phyloP scores from a whole-genome alignment of 2,113 vertebrate species.

The Scortum barcoo region DNA sequence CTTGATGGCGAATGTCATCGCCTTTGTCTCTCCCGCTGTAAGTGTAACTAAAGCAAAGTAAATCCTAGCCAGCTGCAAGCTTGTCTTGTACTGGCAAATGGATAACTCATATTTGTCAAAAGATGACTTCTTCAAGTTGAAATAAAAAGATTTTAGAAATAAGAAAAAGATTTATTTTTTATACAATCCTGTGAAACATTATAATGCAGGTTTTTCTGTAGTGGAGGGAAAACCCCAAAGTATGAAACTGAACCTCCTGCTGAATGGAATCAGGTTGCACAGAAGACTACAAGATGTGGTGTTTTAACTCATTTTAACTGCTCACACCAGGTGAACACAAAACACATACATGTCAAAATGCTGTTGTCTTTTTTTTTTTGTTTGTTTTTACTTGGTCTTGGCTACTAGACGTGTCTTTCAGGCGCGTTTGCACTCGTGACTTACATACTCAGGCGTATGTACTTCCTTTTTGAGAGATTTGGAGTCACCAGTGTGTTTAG shows the following conservation, averaged over 20 bases:
- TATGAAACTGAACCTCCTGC: background rate
- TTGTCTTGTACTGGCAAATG: background rate
- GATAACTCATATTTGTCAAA: background rate
- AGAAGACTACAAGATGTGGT: background rate
- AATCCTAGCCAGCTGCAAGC: background rate
- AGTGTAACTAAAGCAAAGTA: background rate
- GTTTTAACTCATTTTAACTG: background rate
- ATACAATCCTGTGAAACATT: background rate
- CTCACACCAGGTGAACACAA: background rate
- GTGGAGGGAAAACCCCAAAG: background rate
- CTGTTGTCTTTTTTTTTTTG: background rate
- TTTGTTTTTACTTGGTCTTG: background rate
- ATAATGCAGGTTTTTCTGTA: background rate
- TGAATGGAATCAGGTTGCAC: background rate
- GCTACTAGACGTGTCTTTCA: background rate
- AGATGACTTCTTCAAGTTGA: background rate
- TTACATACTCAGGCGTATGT: slow-evolving; percentile 11
- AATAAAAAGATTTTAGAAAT: too few species aligned
- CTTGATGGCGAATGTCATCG: background rate
- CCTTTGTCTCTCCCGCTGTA: background rate
- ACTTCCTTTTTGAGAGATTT: slow-evolving; percentile 48
- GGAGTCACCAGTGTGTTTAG: slow-evolving; percentile 26
- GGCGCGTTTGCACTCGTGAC: slow-evolving; percentile 8
- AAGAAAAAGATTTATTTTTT: too few species aligned
- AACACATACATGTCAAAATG: background rate